Conservation (phyloP, 2,113 vertebrate species). For the Melanocharis versteri region DNA sequence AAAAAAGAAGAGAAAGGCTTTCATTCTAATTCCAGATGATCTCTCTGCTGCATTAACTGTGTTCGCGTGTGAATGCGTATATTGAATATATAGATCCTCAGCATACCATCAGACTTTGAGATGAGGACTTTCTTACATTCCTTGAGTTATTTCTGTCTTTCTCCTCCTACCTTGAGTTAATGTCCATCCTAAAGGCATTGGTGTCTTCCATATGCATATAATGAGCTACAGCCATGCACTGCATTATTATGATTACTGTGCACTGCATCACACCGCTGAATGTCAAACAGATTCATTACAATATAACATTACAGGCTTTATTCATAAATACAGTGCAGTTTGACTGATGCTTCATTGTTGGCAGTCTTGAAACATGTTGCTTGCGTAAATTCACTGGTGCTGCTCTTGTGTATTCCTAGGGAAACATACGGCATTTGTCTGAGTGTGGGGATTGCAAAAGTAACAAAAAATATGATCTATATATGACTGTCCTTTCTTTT, state of each 20-base stretch:
- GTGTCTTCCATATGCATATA: slow-evolving; percentile 32
- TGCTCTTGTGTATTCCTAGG: slow-evolving; percentile 28
- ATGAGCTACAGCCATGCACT: slow-evolving; percentile 10
- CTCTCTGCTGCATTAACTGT: neutral
- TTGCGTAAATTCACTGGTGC: slow-evolving; percentile 46
- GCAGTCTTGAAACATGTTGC: slow-evolving; percentile 40
- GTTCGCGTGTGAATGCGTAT: neutral
- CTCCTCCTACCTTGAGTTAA: slow-evolving; percentile 3
- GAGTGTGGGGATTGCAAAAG: slow-evolving; percentile 2
- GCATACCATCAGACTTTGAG: slow-evolving; percentile 72
- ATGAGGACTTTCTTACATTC: slow-evolving; percentile 21
- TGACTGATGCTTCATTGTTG: slow-evolving; percentile 37
- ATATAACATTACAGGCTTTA: slow-evolving; percentile 44
- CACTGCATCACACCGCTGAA: slow-evolving; percentile 28
- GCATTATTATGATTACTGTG: neutral
- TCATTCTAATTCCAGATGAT: neutral
- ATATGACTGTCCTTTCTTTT: slow-evolving; percentile 14
- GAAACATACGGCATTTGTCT: neutral
- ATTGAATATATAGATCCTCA: neutral
- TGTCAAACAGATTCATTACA: slow-evolving; percentile 34
- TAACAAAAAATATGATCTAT: neutral
- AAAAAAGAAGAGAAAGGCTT: neutral
- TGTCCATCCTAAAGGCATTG: slow-evolving; percentile 33
- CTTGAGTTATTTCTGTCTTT: slow-evolving; percentile 12
- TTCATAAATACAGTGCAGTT: slow-evolving; percentile 20